Evolutionary conservation across 2,113 vertebrate genomes (phyloP).

Genomic region (Myrmecophaga tridactyla): DNA sequence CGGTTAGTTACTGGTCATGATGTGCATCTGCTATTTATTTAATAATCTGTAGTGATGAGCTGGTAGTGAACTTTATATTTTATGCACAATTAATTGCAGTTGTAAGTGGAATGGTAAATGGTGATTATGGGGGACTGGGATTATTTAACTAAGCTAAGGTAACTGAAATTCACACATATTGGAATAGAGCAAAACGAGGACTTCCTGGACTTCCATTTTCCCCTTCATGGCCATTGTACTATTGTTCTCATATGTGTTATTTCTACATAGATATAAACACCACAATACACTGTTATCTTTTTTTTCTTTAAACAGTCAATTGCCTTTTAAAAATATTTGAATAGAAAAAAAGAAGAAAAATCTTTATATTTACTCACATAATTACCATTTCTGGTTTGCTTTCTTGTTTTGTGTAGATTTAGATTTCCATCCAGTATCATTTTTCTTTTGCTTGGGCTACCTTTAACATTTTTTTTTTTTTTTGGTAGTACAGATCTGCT

Average conservation of each 20-base stretch:
- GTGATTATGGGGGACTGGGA: not conserved
- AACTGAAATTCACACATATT: not conserved
- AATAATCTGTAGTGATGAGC: not conserved
- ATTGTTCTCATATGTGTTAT: not conserved
- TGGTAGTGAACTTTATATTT: too few species aligned
- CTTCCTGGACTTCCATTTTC: not conserved
- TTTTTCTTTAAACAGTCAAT: not conserved
- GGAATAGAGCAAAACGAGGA: not conserved
- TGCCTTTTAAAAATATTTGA: not conserved
- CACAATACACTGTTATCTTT: not conserved
- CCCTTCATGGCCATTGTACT: not conserved
- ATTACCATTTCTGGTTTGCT: not conserved
- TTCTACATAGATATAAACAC: not conserved
- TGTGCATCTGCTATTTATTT: not conserved
- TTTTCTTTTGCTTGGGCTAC: not conserved
- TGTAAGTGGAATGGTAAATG: not conserved
- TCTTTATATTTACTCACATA: not conserved
- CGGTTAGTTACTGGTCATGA: not conserved
- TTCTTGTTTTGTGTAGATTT: not conserved
- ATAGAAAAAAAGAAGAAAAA: not conserved
- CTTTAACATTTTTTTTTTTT: not conserved
- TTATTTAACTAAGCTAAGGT: not conserved
- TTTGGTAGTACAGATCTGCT: not conserved
- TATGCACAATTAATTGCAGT: not conserved
- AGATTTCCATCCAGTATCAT: not conserved